These are phyloP conservation scores for Anthopleura xanthogrammica DNA, from an alignment of 92 coral and sea anemone species.

Conservation along the genomic window DNA sequence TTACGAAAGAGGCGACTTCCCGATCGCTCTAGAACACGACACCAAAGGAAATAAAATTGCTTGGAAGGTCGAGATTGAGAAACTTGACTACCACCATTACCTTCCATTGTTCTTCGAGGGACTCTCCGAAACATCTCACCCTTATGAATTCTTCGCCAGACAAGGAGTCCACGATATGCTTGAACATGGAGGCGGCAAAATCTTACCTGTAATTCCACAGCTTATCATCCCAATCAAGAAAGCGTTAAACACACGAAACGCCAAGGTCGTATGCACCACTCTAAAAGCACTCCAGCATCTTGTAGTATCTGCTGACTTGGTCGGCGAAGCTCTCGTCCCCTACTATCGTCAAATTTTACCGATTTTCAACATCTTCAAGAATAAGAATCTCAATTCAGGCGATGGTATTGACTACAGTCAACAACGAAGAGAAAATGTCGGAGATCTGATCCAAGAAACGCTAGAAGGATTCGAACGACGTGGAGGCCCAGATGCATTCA, in stretches of 20 bases:
- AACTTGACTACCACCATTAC: conserved; percentile 97
- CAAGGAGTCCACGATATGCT: conserved; percentile 99
- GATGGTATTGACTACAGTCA: conserved; percentile 99
- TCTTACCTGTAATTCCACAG: conserved; percentile 94
- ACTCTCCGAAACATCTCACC: conserved; percentile 90
- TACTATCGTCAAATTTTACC: conserved; percentile 99
- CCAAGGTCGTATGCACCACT: conserved; percentile 84
- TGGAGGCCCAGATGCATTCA: conserved; percentile 97
- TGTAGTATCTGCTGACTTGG: conserved; percentile 77
- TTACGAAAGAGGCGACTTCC: conserved; percentile 98
- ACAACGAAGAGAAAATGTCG: conserved; percentile 93
- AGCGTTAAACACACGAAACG: conserved; percentile 87
- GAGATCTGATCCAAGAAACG: conserved; percentile 96
- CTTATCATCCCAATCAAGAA: conserved; percentile 91
- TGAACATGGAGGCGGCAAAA: conserved; percentile 96
- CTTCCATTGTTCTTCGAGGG: conserved; percentile 97
- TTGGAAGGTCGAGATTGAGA: conserved; percentile 98
- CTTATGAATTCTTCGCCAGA: conserved; percentile 94
- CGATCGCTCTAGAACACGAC: conserved; percentile 99
- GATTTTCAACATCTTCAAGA: conserved; percentile 90
- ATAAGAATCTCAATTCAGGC: conserved; percentile 90
- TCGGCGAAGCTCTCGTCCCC: conserved; percentile 97
- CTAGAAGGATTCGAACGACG: conserved; percentile 86
- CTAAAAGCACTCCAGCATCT: conserved; percentile 92
- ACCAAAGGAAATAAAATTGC: conserved; percentile 99